These are phyloP conservation scores for Marasmarcha lunaedactyla DNA, from an alignment of 2,888 invertebrate genomes.

Conservation along the genomic window DNA sequence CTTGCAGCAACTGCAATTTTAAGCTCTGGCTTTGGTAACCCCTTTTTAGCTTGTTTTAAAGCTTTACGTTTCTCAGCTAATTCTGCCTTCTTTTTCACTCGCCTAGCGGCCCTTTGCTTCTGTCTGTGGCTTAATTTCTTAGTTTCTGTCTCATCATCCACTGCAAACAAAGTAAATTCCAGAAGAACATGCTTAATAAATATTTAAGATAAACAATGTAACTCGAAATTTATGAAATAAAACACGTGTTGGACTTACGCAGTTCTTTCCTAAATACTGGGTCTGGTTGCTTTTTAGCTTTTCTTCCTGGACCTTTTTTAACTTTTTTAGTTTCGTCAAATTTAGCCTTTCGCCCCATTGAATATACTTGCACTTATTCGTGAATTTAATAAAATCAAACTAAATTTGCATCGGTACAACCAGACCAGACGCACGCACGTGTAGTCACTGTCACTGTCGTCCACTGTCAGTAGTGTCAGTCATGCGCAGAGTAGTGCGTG, in stretches of 20 bases:
- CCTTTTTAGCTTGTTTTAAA: constrained; percentile 49
- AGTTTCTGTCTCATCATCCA: constrained; percentile 59
- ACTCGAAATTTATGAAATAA: constrained; percentile 5
- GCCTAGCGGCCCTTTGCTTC: constrained; percentile 74
- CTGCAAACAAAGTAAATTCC: constrained; percentile 23
- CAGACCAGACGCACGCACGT: not conserved
- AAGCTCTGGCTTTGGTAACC: constrained; percentile 32
- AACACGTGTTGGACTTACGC: constrained; percentile 33
- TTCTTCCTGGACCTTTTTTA: constrained; percentile 88
- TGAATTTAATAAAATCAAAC: constrained; percentile 1
- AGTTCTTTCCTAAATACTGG: constrained; percentile 76
- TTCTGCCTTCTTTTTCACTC: constrained; percentile 66
- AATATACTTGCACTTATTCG: constrained; percentile 14
- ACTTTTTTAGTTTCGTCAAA: constrained; percentile 76
- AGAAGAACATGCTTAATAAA: not conserved
- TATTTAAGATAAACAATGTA: not conserved
- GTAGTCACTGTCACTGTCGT: not conserved
- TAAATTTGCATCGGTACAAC: not conserved
- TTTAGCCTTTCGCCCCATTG: constrained; percentile 89
- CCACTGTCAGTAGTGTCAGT: too few species aligned
- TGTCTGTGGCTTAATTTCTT: constrained; percentile 77
- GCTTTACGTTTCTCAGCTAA: constrained; percentile 49
- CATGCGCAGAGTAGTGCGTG: too few species aligned
- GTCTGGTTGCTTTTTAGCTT: constrained; percentile 87
- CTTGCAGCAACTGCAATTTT: constrained; percentile 27